Evolutionary conservation across 2,888 invertebrate species (phyloP), one percentile per base, ranked within the genome.

Genomic region (Ernsta delagoae): DNA sequence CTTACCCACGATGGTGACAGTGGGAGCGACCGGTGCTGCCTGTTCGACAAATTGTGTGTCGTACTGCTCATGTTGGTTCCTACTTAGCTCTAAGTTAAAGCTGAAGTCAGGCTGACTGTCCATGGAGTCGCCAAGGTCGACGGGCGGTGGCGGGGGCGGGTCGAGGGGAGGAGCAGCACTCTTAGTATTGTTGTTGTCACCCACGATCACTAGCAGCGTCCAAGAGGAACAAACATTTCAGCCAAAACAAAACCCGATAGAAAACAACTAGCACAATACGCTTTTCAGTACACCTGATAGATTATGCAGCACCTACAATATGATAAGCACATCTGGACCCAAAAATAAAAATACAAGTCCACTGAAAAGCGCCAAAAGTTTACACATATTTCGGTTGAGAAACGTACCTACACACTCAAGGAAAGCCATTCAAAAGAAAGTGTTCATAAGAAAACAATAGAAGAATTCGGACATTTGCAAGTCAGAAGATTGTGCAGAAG

Each of bases 61-160:
- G 79, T 97, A 97, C 74, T 96, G 96, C 75, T 95, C 93, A 65
- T 96, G 96, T 83, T 96, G 96, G 82, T 95, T 95, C 82, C 94
- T 94, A 76, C 95, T 95, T 74, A 97, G 93, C 85, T 95, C 96
- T 91, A 97, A 95, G 75, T 95, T 95, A 87, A 97, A 96, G 77
- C 94, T 94, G 79, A 91, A 89, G 88, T 92, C 92, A 0, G 86
- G 86, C 74, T 88, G 88, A 80, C 85, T 85, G 77, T 90, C 90
- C 84, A 86, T 83, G 69, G 83, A 88, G 77, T 88, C 87, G 11
- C 78, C 82, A 73, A 84, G 78, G 72, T 82, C 85, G 0, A 80
- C 78, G 0, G 94, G 89, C 56, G 94, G 94, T n/a, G 95, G 95
- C 69, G 94, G 94, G 36, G 93, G 93, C 50, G 92, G 92, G 59